phyloP scores from a whole-genome alignment of 1,140 invertebrate genomes.

The Drosophila santomea region DNA sequence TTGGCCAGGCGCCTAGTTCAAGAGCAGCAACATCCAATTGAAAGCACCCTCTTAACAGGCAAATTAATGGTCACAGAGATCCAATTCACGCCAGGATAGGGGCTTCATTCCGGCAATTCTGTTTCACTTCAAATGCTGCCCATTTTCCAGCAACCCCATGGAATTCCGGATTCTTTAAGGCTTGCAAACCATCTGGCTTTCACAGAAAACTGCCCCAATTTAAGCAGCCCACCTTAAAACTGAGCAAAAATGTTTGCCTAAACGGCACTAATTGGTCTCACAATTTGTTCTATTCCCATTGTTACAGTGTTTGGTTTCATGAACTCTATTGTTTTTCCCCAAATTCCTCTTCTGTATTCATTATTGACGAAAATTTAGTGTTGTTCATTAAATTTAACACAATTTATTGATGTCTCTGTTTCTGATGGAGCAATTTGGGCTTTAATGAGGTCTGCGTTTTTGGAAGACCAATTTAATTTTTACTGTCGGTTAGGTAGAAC shows the following conservation, averaged over 20 bases:
- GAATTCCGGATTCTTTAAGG: not conserved
- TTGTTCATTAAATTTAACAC: conserved; percentile 5
- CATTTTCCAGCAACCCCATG: not conserved
- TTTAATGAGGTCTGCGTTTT: not conserved
- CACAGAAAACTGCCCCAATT: not conserved
- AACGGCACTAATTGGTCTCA: conserved; percentile 16
- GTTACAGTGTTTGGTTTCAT: conserved; percentile 4
- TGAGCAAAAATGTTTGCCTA: conserved; percentile 3
- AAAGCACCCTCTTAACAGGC: conserved; percentile 7
- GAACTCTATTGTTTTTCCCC: conserved; percentile 5
- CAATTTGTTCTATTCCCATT: not conserved
- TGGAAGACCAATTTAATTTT: not conserved
- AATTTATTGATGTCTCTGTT: not conserved
- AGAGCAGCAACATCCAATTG: conserved; percentile 33
- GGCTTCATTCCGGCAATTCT: conserved; percentile 2
- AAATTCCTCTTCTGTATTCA: not conserved
- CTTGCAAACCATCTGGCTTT: not conserved
- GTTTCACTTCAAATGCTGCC: not conserved
- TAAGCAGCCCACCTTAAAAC: not conserved
- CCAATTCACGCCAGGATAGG: conserved; percentile 2
- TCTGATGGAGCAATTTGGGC: not conserved
- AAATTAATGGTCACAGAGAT: conserved; percentile 3
- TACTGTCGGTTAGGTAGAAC: not conserved
- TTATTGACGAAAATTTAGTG: conserved; percentile 9
- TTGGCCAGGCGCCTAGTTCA: conserved; percentile 9